phyloP scores from a whole-genome alignment of 2,113 vertebrate species.

The Antigone vipio region DNA sequence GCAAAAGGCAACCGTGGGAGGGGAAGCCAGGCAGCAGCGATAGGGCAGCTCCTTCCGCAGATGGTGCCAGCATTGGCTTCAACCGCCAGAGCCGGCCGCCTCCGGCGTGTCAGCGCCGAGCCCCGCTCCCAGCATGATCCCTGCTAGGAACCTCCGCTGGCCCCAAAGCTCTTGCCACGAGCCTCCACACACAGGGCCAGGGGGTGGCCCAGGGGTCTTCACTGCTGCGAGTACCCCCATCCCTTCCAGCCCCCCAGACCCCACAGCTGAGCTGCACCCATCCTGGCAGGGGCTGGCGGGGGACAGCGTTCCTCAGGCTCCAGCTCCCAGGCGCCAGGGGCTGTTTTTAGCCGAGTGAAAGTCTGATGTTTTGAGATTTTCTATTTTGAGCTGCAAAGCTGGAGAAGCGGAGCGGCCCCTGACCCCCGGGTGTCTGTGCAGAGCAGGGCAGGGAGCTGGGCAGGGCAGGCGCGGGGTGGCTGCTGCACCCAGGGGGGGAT shows the following conservation, averaged over 20 bases:
- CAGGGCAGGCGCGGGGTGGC: conserved; percentile 56
- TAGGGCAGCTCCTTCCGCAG: conserved; percentile 47
- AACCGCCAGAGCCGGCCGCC: rapidly evolving
- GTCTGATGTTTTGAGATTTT: conserved; percentile 56
- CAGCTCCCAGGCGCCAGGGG: not conserved
- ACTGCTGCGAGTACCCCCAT: rapidly evolving
- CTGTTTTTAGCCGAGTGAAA: conserved; percentile 53
- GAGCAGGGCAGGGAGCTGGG: not conserved
- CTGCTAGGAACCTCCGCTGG: not conserved
- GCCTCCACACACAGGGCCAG: not conserved
- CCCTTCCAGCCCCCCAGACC: rapidly evolving
- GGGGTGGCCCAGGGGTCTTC: not conserved
- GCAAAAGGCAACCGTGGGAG: rapidly evolving
- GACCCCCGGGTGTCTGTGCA: not conserved
- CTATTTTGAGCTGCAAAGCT: conserved; percentile 57
- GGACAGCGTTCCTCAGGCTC: not conserved
- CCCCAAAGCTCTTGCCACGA: not conserved
- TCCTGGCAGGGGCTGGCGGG: rapidly evolving
- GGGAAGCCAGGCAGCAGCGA: not conserved
- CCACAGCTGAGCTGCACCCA: rapidly evolving
- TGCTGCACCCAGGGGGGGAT: not conserved
- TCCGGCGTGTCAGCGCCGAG: rapidly evolving
- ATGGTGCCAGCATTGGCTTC: not conserved
- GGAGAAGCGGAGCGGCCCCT: conserved; percentile 19
- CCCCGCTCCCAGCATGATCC: rapidly evolving